A percentile compares a stretch with the other conserved stretches of the same genome.
Evolutionary conservation across 2,888 invertebrate species (phyloP).

Genomic region (Pinctada fucata): DNA sequence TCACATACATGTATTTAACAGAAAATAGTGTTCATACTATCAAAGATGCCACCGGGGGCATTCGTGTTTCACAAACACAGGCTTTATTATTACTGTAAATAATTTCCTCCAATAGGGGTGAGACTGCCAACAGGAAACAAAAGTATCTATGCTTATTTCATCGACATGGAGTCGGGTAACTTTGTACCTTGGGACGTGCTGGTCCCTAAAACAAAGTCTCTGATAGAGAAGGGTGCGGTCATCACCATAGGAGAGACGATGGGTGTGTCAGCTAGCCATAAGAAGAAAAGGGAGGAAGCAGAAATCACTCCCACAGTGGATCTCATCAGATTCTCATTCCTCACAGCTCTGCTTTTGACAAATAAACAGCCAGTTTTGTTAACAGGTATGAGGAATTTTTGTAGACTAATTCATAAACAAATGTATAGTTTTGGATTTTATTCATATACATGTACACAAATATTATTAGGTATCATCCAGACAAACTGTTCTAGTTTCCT

Average conservation of each 20-base stretch:
- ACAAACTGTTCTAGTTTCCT: too few relatives aligned
- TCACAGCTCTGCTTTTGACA: constrained; percentile 70
- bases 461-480: too few relatives aligned
- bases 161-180: constrained; percentile 75
- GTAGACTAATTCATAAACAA: too few relatives aligned
- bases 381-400: constrained; percentile 63
- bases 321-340: constrained; percentile 75
- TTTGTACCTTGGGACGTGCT: constrained; percentile 76
- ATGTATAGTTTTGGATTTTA: too few relatives aligned
- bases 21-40: too few relatives aligned
- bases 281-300: constrained; percentile 59
- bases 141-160: constrained; percentile 76
- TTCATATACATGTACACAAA: too few relatives aligned
- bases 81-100: too few relatives aligned
- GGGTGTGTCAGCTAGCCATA: constrained; percentile 61
- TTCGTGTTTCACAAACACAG: too few relatives aligned
- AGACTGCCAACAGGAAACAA: constrained; percentile 74
- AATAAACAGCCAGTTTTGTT: constrained; percentile 75
- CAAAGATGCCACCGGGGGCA: too few relatives aligned
- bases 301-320: constrained; percentile 76
- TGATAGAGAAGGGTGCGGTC: constrained; percentile 74
- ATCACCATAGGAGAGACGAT: constrained; percentile 74
- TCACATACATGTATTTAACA: too few relatives aligned
- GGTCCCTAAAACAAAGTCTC: constrained; percentile 73
- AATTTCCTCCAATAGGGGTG: constrained; percentile 64